Conservation (phyloP, 2,113 vertebrate genomes). For the Neodon shergylaensis region DNA sequence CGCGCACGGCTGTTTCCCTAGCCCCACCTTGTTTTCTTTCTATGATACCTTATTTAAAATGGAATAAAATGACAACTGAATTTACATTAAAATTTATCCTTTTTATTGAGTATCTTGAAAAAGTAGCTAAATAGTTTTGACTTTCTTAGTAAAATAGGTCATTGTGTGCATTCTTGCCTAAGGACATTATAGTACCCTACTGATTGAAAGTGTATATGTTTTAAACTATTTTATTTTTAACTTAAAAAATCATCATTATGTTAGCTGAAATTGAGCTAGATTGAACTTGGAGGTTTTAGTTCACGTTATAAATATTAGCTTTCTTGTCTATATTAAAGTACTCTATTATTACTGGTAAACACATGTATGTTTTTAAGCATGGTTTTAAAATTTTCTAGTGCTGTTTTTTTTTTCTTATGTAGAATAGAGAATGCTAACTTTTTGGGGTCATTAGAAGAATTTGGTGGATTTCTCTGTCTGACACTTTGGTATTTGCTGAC, state of each 20-base stretch:
- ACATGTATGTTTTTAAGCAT: neutral
- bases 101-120: conserved; percentile 12
- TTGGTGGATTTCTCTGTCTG: neutral
- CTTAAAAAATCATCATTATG: neutral
- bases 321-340: neutral
- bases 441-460: conserved; percentile 11
- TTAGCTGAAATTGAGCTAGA: neutral
- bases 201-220: conserved; percentile 29
- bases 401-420: neutral
- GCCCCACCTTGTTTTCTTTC: neutral
- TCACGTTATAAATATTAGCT: neutral
- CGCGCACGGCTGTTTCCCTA: neutral
- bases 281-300: neutral
- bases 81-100: conserved; percentile 19
- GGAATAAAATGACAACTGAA: conserved; percentile 4
- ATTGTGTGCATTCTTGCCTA: neutral
- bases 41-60: neutral
- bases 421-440: neutral
- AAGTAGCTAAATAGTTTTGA: neutral
- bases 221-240: neutral
- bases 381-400: neutral
- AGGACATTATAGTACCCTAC: neutral
- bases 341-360: neutral
- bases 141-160: conserved; percentile 5
- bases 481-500: neutral